phyloP scores from a whole-genome alignment of 2,888 invertebrate genomes.

The Tachina lurida region DNA sequence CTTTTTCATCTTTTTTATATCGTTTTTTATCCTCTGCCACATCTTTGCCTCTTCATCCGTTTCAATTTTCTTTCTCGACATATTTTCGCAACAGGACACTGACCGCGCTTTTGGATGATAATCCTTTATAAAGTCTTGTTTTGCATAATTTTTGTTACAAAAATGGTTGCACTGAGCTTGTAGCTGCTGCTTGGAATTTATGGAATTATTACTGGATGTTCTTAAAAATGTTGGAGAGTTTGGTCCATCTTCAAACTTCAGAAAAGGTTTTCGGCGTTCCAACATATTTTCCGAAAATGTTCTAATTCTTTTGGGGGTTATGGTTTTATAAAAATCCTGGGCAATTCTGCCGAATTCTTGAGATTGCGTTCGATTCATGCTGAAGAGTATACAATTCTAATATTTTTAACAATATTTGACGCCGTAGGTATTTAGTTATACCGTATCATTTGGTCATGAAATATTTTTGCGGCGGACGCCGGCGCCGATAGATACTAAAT shows the following conservation, averaged over 20 bases:
- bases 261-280: slow-evolving; percentile 11
- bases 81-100: background rate
- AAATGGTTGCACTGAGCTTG: background rate
- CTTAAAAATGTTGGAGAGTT: background rate
- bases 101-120: background rate
- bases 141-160: background rate
- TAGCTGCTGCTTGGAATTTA: background rate
- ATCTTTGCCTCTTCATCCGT: background rate
- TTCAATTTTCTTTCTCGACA: background rate
- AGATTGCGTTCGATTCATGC: background rate
- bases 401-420: background rate
- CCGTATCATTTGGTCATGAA: no score
- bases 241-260: background rate
- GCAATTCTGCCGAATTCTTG: background rate
- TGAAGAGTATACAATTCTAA: background rate
- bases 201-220: background rate
- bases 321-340: background rate
- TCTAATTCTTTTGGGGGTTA: slow-evolving; percentile 11
- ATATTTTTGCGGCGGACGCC: no score
- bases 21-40: background rate
- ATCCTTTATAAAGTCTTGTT: background rate
- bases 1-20: background rate
- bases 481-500: no score
- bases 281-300: slow-evolving; percentile 26
- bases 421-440: no score